Evolutionary conservation across 2,888 invertebrate genomes (phyloP), one percentile per base, ranked within the genome.

Genomic region (Megastigmus dorsalis): DNA sequence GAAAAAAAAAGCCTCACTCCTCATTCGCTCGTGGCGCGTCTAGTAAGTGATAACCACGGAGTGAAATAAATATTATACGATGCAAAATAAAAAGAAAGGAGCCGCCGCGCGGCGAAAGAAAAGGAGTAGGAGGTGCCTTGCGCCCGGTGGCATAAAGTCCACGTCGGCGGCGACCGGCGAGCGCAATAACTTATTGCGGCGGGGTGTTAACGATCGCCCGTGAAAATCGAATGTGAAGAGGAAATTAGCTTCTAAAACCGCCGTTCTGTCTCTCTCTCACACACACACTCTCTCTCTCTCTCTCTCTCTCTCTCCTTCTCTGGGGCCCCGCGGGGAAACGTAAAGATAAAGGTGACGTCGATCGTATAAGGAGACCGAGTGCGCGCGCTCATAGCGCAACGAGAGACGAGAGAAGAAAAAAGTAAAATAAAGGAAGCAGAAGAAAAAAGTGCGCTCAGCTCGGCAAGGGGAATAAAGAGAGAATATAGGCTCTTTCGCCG

Each of bases 151-250:
- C 60, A 48, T 55, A 69, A 72, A 60, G 54, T 81, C n/a, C n/a
- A n/a, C n/a, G n/a, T n/a, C 66, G 55, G 77, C 78, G n/a, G n/a
- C n/a, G n/a, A n/a, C n/a, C n/a, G n/a, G n/a, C 77, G 80, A 80
- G 78, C 73, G 81, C 82, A 81, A 82, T 81, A 82, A 84, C 77
- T 83, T 83, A 84, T 81, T 80, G 82, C 80, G 78, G 68, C 52
- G 77, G 77, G 78, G 79, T 80, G 83, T 86, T 84, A 85, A 85
- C 83, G 83, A 79, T 78, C 78, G 77, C 79, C 77, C 80, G 76
- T 84, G 83, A 84, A 85, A 85, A 86, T 86, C 86, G 84, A 87
- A 87, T 82, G 86, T 78, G 83, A 80, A 81, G 82, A 84, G 88
- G 88, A 86, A 87, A 88, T 88, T 88, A 88, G 86, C 83, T 82